Evolutionary conservation across 2,888 invertebrate species (phyloP), one percentile per base, ranked within the genome.

Genomic region (Gari tellinella): DNA sequence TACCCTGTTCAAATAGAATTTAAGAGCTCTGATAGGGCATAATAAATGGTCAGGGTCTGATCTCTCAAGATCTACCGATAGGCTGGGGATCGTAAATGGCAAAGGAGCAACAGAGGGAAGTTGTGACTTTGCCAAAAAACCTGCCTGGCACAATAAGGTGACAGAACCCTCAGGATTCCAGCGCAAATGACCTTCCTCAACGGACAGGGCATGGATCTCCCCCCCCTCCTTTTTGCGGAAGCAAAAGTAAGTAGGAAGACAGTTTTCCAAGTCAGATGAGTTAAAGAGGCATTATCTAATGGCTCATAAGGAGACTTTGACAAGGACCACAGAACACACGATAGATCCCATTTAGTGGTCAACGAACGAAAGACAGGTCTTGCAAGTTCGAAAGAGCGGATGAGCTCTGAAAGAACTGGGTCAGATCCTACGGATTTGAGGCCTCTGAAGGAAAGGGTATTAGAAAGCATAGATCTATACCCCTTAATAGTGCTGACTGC

Each of bases 161-260:
- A 19, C 49, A 3, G 49, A 49, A 23, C 49, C 49, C 7, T 49
- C 26, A 57, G 25, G 21, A 23, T 23, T 12, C 19, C 23, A 57
- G 31, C 38, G 19, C 10, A 73, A 19, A 55, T 8, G 1, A 19
- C 23, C 40, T 10, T 21, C 37, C n/a, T 37, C 8, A 52, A 37
- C n/a, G 21, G 52, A 52, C 3, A 52, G n/a, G n/a, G 52, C 52
- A 52, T 52, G 52, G n/a, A 31, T 52, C n/a, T 52, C 52, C 5
- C 52, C 12, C 2, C 52, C 5, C 3, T n/a, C n/a, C 52, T 7
- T n/a, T 37, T 52, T 10, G 52, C 26, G 26, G 52, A 25, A 10
- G 31, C 31, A 31, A 31, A 31, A 4, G 31, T 10, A 10, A 31
- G 4, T 7, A 31, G 31, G 10, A 31, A 31, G 31, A 31, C 31